These are phyloP conservation scores for Nannospalax galili DNA, from an alignment of 2,113 vertebrate species.

Conservation along the genomic window DNA sequence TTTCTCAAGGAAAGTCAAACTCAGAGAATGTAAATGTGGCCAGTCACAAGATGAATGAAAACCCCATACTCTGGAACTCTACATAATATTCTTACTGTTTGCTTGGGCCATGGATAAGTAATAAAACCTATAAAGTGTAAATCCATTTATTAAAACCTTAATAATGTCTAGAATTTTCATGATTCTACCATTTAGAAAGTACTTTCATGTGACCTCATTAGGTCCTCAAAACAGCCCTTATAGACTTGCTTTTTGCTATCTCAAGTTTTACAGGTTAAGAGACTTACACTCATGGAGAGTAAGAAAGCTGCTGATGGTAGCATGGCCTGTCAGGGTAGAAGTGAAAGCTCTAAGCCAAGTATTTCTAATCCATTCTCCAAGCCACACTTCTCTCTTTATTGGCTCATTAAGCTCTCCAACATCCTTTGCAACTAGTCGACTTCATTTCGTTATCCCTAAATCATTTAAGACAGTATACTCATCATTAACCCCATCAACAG, in stretches of 20 bases:
- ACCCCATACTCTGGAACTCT: background rate
- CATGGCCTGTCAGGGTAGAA: background rate
- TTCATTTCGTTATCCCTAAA: background rate
- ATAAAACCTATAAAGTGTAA: background rate
- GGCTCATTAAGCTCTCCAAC: background rate
- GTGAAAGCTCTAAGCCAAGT: background rate
- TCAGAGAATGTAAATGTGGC: background rate
- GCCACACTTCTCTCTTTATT: background rate
- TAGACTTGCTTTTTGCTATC: conserved; percentile 15
- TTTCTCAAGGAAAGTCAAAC: background rate
- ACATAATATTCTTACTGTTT: background rate
- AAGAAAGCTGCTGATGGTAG: background rate
- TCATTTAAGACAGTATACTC: background rate
- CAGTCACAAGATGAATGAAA: background rate
- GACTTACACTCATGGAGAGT: background rate
- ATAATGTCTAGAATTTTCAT: background rate
- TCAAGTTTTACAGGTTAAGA: background rate
- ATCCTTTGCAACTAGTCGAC: background rate
- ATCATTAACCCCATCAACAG: background rate
- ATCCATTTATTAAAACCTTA: background rate
- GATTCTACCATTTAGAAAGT: background rate
- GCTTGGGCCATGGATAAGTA: background rate
- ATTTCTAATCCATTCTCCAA: background rate
- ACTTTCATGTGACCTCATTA: background rate
- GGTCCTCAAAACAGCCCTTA: background rate